Evolutionary conservation across 1,140 invertebrate species (phyloP), one percentile per base, ranked within the genome.

Genomic region (Temnothorax nylanderi): DNA sequence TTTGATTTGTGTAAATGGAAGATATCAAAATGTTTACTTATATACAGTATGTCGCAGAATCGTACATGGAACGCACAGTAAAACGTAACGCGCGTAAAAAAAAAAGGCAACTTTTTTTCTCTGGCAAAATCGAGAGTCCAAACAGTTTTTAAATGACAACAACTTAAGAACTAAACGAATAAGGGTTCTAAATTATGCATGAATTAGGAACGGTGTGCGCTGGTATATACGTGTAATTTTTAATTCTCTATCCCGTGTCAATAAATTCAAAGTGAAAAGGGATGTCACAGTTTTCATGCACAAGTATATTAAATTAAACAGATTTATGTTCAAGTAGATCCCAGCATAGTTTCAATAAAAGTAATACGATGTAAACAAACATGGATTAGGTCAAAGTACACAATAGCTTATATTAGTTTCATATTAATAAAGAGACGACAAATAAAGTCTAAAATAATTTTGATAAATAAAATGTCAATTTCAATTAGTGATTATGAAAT

Each of bases 301-400:
- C 13, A 49, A 5, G 10, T 60, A 21, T 60, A 5, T 76, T 56
- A 74, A 54, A 26, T 37, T 26, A 76, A 60, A 41, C 13, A 60
- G 60, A 26, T 41, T 18, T 13, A 76, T 5, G 3, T 21, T 49
- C 0, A 37, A 11, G 26, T 16, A 60, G 18, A 2, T 77, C 21
- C 32, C 2, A 11, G 1, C 37, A 77, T 18, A 37, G 16, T 37
- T 74, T 37, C 2, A 62, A 77, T 62, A 4, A 77, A 44, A 77
- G 44, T 44, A 47, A 62, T 77, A 44, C 21, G 10, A 77, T 58
- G 34, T 56, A 41, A 75, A 75, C 8, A 76, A 75, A 44, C 37
- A 62, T 37, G n/a, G 3, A 54, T 56, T n/a, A 54, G 5, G 26
- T 32, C 8, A n/a, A 64, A n/a, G 7, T 64, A 64, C 16, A 51